Conservation (phyloP, 2,113 vertebrate species). For the Nicator chloris region DNA sequence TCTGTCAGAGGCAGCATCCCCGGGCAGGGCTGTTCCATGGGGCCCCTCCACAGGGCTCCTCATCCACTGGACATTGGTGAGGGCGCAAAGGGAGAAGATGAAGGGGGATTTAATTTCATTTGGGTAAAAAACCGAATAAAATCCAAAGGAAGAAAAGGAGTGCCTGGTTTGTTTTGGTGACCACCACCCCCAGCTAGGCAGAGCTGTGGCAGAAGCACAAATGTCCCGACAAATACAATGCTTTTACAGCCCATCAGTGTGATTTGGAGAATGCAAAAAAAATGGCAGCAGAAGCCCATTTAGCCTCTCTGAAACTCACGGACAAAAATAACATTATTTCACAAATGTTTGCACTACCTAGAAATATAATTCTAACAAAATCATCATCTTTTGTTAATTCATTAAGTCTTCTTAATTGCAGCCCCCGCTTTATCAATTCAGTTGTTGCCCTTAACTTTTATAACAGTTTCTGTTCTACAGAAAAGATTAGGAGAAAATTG, state of each 20-base stretch:
- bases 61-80: rapidly evolving
- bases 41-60: neutral
- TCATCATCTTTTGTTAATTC: conserved; percentile 33
- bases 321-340: neutral
- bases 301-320: neutral
- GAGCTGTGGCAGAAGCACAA: neutral
- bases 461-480: conserved; percentile 71
- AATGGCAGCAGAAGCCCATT: neutral
- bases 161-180: neutral
- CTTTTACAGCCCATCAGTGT: neutral
- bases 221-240: rapidly evolving
- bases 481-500: conserved; percentile 82
- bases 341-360: neutral
- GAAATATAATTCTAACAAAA: conserved; percentile 21
- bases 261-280: neutral
- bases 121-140: neutral
- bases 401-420: conserved; percentile 58
- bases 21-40: neutral
- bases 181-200: rapidly evolving
- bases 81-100: neutral
- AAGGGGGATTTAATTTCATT: neutral
- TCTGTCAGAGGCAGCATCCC: neutral
- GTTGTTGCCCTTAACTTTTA: conserved; percentile 63
- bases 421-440: conserved; percentile 55
- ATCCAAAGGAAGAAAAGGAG: neutral